Evolutionary conservation across 2,888 invertebrate genomes (phyloP).

Genomic region (Chaetogeoica ovagalla): DNA sequence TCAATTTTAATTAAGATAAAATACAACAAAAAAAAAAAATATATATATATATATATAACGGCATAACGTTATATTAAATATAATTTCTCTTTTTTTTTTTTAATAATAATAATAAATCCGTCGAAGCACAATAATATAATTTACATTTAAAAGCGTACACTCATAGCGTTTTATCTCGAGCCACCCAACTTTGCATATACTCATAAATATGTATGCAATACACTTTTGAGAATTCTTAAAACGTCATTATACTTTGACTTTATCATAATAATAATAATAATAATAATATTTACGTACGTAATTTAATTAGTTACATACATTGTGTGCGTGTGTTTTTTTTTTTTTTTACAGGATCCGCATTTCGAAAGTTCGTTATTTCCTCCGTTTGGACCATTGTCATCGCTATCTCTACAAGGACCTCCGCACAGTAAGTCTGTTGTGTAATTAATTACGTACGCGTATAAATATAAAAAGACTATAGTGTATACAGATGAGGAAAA

Average conservation of each 20-base stretch:
- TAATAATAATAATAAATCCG: too few species aligned
- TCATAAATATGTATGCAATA: not conserved
- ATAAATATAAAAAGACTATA: conserved; percentile 13
- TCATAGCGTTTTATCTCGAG: too few species aligned
- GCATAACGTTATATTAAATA: too few species aligned
- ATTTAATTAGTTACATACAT: not conserved
- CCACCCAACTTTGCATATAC: too few species aligned
- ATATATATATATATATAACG: too few species aligned
- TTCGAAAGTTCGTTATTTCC: conserved; percentile 64
- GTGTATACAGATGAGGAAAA: not conserved
- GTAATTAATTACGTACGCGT: not conserved
- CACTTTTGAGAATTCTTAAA: not conserved
- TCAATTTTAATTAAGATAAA: too few species aligned
- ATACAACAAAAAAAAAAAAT: too few species aligned
- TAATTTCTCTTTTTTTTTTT: too few species aligned
- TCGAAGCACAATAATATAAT: too few species aligned
- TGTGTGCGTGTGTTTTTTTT: not conserved
- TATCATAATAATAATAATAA: not conserved
- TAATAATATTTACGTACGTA: not conserved
- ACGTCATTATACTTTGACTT: not conserved
- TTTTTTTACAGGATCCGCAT: conserved; percentile 59
- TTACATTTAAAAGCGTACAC: too few species aligned
- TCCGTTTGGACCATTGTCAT: conserved; percentile 66
- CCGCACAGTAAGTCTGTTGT: conserved; percentile 66
- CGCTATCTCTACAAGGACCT: conserved; percentile 76